Evolutionary conservation across 2,888 invertebrate genomes (phyloP).

Genomic region (Campopleginae sp.): DNA sequence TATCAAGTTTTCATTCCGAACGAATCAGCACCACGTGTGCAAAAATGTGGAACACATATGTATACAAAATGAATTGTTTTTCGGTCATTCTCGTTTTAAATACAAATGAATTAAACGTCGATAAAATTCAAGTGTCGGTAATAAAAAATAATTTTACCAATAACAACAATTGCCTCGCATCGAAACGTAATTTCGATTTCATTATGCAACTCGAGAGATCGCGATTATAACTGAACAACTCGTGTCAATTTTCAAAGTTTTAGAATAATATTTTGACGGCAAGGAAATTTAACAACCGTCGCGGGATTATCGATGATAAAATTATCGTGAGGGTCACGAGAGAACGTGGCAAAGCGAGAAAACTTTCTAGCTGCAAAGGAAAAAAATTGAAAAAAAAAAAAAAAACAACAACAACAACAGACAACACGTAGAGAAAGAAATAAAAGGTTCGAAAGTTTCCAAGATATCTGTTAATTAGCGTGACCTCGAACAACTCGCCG

Average conservation of each 20-base stretch:
- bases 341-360: background rate
- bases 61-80: background rate
- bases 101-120: background rate
- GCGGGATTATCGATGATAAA: background rate
- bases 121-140: background rate
- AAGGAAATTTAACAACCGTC: background rate
- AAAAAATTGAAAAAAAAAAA: conserved; percentile 24
- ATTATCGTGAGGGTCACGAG: background rate
- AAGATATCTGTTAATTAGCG: conserved; percentile 56
- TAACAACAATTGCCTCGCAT: background rate
- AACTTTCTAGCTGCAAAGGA: background rate
- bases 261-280: background rate
- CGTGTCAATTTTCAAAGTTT: background rate
- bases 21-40: background rate
- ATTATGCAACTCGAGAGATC: background rate
- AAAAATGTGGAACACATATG: background rate
- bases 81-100: background rate
- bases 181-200: background rate
- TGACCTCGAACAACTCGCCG: conserved; percentile 12
- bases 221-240: background rate
- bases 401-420: no score
- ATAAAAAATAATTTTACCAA: background rate
- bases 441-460: conserved; percentile 22
- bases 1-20: conserved; percentile 10
- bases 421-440: conserved; percentile 7